phyloP scores from a whole-genome alignment of 2,113 vertebrate genomes.

The Apodemus speciosus region DNA sequence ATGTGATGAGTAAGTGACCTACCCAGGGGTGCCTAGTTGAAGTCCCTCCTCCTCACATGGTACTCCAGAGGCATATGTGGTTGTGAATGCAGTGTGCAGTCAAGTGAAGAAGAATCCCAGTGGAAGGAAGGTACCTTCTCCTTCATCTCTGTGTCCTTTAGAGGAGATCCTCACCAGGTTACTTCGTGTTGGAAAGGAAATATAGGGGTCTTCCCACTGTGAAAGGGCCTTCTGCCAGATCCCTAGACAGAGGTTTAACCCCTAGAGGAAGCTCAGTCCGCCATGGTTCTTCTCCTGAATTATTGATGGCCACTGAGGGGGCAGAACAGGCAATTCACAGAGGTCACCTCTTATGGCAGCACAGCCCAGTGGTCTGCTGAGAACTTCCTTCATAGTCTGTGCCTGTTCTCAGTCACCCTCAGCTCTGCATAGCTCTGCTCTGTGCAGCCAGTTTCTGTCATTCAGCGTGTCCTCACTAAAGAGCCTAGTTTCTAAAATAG shows the following conservation, averaged over 20 bases:
- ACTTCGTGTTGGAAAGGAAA: neutral
- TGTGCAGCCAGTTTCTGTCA: neutral
- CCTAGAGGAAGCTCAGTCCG: neutral
- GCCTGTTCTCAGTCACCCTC: rapidly evolving
- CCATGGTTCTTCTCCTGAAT: neutral
- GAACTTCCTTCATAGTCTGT: neutral
- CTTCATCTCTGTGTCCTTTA: neutral
- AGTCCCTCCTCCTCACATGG: neutral
- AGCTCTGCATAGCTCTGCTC: neutral
- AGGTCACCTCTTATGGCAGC: neutral
- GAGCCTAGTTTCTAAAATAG: neutral
- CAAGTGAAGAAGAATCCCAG: neutral
- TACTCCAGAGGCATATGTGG: neutral
- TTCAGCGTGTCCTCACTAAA: neutral
- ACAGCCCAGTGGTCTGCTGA: neutral
- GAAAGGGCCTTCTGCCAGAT: neutral
- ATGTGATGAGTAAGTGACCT: neutral
- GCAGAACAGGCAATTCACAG: neutral
- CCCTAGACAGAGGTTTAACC: neutral
- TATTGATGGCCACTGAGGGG: neutral
- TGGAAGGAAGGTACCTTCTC: neutral
- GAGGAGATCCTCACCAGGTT: neutral
- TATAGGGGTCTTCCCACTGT: neutral
- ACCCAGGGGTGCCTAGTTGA: neutral
- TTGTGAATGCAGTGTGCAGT: neutral